Base-by-base conservation (phyloP, 2,888 invertebrate species). In the Odontocolon sp. region DNA sequence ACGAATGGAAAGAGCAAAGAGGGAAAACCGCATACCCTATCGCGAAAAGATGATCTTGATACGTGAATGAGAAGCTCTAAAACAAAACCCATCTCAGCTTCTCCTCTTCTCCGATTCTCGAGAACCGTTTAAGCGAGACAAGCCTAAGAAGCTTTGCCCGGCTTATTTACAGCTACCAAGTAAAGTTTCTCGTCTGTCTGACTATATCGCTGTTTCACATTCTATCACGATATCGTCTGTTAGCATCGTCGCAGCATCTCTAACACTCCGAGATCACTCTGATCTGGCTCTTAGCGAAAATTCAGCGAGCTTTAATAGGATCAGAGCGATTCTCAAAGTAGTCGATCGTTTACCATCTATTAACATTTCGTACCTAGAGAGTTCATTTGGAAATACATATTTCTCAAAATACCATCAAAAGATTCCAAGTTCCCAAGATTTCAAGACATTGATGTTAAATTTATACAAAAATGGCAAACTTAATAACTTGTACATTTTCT, bases 81-180 rank as follows among this genome's bases (percentile, higher is more conserved):
- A 56, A 21, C n/a, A 45, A 18, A 9, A n/a, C 31, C 18, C 28
- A 11, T 11, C 23, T 5, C n/a, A 31, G 6, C 31, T 28, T 47
- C 5, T 9, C 21, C 23, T 47, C 5, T 9, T 31, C 23, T n/a
- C 26, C 28, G 40, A 23, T 26, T 66, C 14, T 33, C 66, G 23
- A 42, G 54, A 63, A 70, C 18, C 61, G 52, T 56, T 78, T 69
- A 56, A 61, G 14, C 21, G 26, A 52, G 40, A 68, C 45, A 69
- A 57, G 21, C 31, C 9, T 73, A 59, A 74, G 70, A 63, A 77
- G 79, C 73, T 77, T 70, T 52, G 47, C 52, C 16, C 61, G 23
- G 69, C 59, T 73, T 77, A 77, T 77, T 77, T 59, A 33, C 68
- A 56, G 54, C 64, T 57, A 42, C 33, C 11, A 18, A 11, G 47